Conservation (phyloP, 2,113 vertebrate genomes). For the Amphiprion percula region DNA sequence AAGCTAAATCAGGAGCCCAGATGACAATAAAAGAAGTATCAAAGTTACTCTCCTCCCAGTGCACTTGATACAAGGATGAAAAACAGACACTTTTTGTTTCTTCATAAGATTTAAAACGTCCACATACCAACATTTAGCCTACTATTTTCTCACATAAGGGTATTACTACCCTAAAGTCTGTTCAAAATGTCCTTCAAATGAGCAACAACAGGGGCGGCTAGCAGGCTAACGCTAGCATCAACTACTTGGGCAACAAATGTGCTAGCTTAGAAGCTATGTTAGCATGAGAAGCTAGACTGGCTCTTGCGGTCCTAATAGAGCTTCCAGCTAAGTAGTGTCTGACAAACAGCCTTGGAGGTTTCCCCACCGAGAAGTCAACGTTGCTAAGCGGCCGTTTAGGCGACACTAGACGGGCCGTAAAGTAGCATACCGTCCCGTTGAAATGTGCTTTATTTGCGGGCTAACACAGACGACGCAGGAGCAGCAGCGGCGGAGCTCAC, state of each 20-base stretch:
- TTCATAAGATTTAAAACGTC: neutral
- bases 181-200: constrained; percentile 47
- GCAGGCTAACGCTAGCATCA: constrained; percentile 64
- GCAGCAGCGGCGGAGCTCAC: constrained; percentile 62
- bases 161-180: neutral
- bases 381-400: neutral
- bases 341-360: neutral
- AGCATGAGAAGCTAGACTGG: constrained; percentile 56
- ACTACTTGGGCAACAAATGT: constrained; percentile 64
- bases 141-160: neutral
- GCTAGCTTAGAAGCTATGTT: constrained; percentile 65
- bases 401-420: neutral
- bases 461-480: constrained; percentile 47
- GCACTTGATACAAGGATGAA: neutral
- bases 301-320: neutral
- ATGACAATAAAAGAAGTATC: constrained; percentile 4
- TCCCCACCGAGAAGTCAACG: neutral
- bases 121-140: neutral
- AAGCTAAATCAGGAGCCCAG: neutral
- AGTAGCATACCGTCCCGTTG: neutral
- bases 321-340: constrained; percentile 2
- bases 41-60: neutral
- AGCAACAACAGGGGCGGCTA: constrained; percentile 64
- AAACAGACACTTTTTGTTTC: neutral
- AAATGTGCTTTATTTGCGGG: constrained; percentile 34